Base-by-base conservation (phyloP, 2,113 vertebrate genomes). In the Crocuta crocuta region DNA sequence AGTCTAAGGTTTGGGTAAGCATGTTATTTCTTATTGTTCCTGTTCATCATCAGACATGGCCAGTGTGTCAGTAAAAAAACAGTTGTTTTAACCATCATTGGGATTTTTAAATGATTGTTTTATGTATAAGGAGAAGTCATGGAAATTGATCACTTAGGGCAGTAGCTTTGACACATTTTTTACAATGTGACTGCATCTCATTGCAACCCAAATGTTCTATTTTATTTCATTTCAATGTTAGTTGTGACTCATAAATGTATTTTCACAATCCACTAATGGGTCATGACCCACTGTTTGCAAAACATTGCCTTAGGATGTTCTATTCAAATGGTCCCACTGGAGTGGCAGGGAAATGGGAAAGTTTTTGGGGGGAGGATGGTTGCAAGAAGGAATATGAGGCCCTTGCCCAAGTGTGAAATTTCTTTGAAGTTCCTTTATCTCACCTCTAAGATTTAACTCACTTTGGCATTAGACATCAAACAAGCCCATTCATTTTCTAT, bases 131-230 rank as follows among this genome's bases (percentile, higher is more conserved):
- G 74, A 95, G 5, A 89, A 55, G 3, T 50, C 48, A 50, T 3
- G 16, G 78, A 79, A 76, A 94, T 90, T 19, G 84, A 68, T 94
- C 55, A 61, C 19, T 39, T 83, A 79, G 35, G 8, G 21, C 10
- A n/a, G 23, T 7, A 91, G 58, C 26, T 96, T 87, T 76, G 78
- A 96, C 95, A 90, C 12, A 45, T n/a, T 85, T 92, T 84, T 97
- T 91, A 73, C 8, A 28, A 82, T 26, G 45, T 33, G 66, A 95
- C 83, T 63, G 10, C 33, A 70, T 96, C 89, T 93, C 55, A 70
- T 48, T 43, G 3, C 39, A 95, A 68, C 24, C n/a, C 53, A 92
- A 17, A n/a, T 79, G 50, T 55, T 92, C 71, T 90, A 70, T 81
- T 61, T 91, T 80, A 45, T 63, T 94, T 96, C 35, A 33, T 45